phyloP scores from a whole-genome alignment of 2,888 invertebrate genomes.

The Syritta pipiens region DNA sequence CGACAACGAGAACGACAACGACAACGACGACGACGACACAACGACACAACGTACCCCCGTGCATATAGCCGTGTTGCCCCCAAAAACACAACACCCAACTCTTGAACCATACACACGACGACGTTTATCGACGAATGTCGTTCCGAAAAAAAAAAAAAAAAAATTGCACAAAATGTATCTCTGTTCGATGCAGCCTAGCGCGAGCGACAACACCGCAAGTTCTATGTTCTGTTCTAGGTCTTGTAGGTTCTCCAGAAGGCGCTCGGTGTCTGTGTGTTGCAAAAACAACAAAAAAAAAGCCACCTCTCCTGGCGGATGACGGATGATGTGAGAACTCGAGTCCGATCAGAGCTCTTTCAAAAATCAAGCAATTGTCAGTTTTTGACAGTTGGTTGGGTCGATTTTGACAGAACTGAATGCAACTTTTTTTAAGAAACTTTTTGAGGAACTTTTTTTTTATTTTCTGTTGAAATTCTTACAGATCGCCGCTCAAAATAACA shows the following conservation, averaged over 20 bases:
- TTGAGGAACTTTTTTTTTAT: background rate
- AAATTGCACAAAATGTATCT: conserved; percentile 53
- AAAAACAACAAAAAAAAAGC: too few relatives aligned
- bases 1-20: conserved; percentile 2
- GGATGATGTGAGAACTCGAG: background rate
- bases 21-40: conserved; percentile 14
- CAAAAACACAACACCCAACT: conserved; percentile 45
- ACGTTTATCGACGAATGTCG: conserved; percentile 54
- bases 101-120: conserved; percentile 48
- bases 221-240: conserved; percentile 25
- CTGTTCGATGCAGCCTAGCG: conserved; percentile 37
- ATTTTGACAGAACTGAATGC: background rate
- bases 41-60: conserved; percentile 41
- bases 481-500: conserved; percentile 33
- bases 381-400: conserved; percentile 8
- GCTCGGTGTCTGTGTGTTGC: conserved; percentile 22
- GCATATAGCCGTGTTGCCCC: conserved; percentile 42
- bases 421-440: background rate
- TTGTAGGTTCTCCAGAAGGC: conserved; percentile 16
- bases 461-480: conserved; percentile 31
- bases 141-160: conserved; percentile 32
- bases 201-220: conserved; percentile 26
- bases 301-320: too few relatives aligned
- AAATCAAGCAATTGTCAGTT: conserved; percentile 7
- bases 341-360: conserved; percentile 32